Conservation (phyloP, 2,797 vertebrate genomes). For the Peromyscus attwateri region DNA sequence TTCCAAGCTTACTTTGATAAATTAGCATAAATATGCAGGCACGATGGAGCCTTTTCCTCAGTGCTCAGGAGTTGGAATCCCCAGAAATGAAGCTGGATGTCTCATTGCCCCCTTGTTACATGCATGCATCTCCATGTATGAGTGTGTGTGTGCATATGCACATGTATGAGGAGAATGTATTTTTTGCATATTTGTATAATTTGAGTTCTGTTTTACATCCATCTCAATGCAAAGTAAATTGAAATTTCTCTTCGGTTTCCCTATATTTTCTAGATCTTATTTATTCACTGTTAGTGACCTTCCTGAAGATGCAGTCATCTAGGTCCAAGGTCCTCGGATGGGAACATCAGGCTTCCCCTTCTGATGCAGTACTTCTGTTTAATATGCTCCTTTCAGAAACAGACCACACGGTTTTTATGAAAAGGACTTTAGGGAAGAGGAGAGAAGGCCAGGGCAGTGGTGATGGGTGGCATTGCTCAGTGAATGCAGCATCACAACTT, state of each 20-base stretch:
- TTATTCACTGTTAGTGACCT: background rate
- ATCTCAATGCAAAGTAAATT: conserved; percentile 9
- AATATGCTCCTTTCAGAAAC: conserved; percentile 31
- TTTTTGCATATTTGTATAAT: conserved; percentile 47
- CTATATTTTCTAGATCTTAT: conserved; percentile 17
- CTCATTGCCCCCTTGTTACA: background rate
- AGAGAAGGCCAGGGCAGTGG: conserved; percentile 32
- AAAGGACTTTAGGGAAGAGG: conserved; percentile 51
- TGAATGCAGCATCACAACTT: background rate
- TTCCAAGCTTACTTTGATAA: conserved; percentile 56
- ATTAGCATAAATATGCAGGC: conserved; percentile 1
- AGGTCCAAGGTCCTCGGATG: conserved; percentile 17
- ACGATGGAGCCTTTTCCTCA: background rate
- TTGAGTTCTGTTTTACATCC: conserved; percentile 51
- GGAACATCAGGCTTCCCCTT: background rate
- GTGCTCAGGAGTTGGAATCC: background rate
- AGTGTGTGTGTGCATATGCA: background rate
- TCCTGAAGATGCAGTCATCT: background rate
- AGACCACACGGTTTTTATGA: conserved; percentile 12
- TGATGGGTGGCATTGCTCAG: background rate
- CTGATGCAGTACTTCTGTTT: conserved; percentile 39
- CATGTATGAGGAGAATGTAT: background rate
- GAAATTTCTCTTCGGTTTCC: conserved; percentile 23
- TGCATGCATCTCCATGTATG: background rate
- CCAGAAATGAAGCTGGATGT: background rate